These are phyloP conservation scores for Picus viridis DNA, from an alignment of 2,797 vertebrate genomes.

Conservation along the genomic window DNA sequence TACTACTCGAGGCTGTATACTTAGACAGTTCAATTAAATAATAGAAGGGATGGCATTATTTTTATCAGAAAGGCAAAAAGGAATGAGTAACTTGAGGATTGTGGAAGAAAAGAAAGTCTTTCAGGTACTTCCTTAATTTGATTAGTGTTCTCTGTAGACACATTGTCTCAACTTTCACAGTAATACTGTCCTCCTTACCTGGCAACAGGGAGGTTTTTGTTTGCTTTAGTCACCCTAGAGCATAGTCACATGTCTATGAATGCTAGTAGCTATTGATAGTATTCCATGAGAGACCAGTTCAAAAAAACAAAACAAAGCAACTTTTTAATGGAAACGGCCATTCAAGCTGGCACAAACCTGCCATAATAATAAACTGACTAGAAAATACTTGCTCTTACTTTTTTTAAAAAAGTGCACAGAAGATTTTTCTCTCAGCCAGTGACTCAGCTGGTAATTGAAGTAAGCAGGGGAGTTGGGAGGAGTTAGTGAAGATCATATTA, in stretches of 20 bases:
- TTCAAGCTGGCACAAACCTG: background rate
- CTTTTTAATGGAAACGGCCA: background rate
- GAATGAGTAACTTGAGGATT: background rate
- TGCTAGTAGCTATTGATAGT: background rate
- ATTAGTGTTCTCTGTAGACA: background rate
- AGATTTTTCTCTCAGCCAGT: background rate
- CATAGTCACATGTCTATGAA: background rate
- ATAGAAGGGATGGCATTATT: background rate
- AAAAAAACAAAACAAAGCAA: background rate
- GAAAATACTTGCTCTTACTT: background rate
- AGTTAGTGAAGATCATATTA: background rate
- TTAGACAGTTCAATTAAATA: background rate
- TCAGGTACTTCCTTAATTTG: background rate
- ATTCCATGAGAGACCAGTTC: background rate
- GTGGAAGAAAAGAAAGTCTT: background rate
- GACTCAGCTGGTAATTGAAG: constrained; percentile 34
- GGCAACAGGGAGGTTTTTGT: background rate
- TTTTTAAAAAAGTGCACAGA: background rate
- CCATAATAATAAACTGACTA: background rate
- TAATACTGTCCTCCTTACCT: background rate
- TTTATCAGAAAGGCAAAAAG: background rate
- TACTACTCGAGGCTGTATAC: background rate
- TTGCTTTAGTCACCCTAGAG: background rate
- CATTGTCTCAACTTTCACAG: background rate
- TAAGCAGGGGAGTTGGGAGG: background rate